Evolutionary conservation across 2,888 invertebrate species (phyloP), one percentile per base, ranked within the genome.

Genomic region (Malacosoma neustria): DNA sequence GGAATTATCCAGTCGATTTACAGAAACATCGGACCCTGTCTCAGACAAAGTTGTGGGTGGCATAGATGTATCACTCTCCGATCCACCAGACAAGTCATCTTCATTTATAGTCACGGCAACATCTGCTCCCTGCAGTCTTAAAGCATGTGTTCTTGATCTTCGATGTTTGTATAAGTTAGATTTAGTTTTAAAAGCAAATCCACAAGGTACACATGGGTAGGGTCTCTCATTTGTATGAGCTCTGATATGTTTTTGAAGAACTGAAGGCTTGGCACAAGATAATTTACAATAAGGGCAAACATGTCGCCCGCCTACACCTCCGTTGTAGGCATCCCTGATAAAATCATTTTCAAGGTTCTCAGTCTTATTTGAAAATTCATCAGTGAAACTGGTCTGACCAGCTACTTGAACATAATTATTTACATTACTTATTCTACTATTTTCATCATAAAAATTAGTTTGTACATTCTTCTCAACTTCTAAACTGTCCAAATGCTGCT

Each of bases 211-310:
- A 81, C 96, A 97, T 14, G 96, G 96, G 84, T 92, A 97, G 40
- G 96, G 96, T 57, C 96, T 88, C 79, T 97, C 96, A 70, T 96
- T 95, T 33, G 97, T 96, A 76, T 97, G 96, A 43, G 96, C 95
- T 64, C 96, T 90, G 73, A 97, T 94, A 87, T 97, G 97, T 87
- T 97, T 97, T 74, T 96, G 93, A 47, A 97, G 88, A 49, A 97
- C 96, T 70, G 96, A 96, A 41, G 96, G 96, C 80, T 97, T 97
- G 58, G 96, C 93, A 87, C 96, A 97, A 49, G 91, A 91, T 68
- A 95, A 85, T 72, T 93, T 93, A 87, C 97, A 97, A 72, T 93
- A 96, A 7, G 93, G 92, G 70, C 97, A 97, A 49, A 93, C 89
- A 77, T 96, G 92, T 53, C 93, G 92, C 36, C 93, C 94, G 44